Evolutionary conservation across 1,140 invertebrate genomes (phyloP).

Genomic region (Drosophila lowei): DNA sequence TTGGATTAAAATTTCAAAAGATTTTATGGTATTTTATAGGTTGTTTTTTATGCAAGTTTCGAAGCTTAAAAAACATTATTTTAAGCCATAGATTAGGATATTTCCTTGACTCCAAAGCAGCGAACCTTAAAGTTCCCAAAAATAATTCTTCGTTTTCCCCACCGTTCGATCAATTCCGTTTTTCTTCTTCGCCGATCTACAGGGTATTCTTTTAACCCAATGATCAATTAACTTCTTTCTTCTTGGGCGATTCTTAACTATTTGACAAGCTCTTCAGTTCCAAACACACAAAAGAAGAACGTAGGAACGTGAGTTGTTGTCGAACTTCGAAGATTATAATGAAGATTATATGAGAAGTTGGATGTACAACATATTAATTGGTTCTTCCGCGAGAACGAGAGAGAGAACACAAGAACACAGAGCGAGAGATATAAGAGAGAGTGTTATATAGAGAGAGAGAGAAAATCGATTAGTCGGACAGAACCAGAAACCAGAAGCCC

Average conservation of each 20-base stretch:
- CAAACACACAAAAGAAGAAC: slow-evolving; percentile 26
- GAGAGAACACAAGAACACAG: background rate
- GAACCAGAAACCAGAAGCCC: slow-evolving; percentile 6
- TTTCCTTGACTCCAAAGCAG: too few relatives aligned
- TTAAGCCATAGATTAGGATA: too few relatives aligned
- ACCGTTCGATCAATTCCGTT: background rate
- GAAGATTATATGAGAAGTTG: slow-evolving; percentile 48
- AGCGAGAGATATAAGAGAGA: slow-evolving; percentile 5
- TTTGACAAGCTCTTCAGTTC: slow-evolving; percentile 68
- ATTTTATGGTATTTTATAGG: too few relatives aligned
- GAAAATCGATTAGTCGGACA: slow-evolving; percentile 68
- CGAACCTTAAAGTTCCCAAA: background rate
- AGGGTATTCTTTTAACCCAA: slow-evolving; percentile 32
- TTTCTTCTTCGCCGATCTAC: slow-evolving; percentile 10
- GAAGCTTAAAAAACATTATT: too few relatives aligned
- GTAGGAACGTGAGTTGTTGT: slow-evolving; percentile 47
- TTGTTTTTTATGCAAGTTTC: too few relatives aligned
- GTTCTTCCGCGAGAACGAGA: slow-evolving; percentile 17
- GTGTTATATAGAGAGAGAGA: slow-evolving; percentile 14
- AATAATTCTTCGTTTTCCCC: background rate
- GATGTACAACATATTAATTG: slow-evolving; percentile 51
- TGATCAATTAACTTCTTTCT: slow-evolving; percentile 43
- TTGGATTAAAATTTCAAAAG: too few relatives aligned
- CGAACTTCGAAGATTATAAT: slow-evolving; percentile 24
- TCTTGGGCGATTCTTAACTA: slow-evolving; percentile 30